Evolutionary conservation across 2,797 vertebrate species (phyloP).

Genomic region (Arrhamphus sclerolepis): DNA sequence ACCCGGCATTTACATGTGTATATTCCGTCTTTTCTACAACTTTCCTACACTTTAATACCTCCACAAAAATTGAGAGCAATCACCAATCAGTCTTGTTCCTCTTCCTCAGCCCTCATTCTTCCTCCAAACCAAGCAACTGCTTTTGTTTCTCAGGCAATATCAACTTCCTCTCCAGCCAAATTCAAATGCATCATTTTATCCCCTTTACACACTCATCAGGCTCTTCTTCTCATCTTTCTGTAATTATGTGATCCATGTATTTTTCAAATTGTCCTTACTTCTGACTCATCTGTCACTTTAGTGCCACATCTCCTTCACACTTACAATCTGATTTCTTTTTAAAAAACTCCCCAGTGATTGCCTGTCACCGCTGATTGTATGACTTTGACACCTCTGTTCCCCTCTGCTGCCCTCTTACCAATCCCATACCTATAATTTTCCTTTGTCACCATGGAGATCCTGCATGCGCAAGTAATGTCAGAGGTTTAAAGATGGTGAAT

Average conservation of each 20-base stretch:
- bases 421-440: slow-evolving; percentile 50
- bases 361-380: slow-evolving; percentile 67
- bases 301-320: slow-evolving; percentile 30
- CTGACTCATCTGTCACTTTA: slow-evolving; percentile 48
- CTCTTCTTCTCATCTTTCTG: slow-evolving; percentile 46
- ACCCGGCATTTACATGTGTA: slow-evolving; percentile 73
- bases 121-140: slow-evolving; percentile 57
- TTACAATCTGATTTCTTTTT: slow-evolving; percentile 46
- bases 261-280: slow-evolving; percentile 35
- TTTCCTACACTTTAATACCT: slow-evolving; percentile 66
- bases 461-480: slow-evolving; percentile 35
- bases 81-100: slow-evolving; percentile 76
- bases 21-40: slow-evolving; percentile 72
- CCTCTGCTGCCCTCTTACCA: slow-evolving; percentile 25
- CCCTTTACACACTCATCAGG: slow-evolving; percentile 55
- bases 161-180: slow-evolving; percentile 35
- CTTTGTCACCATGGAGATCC: slow-evolving; percentile 56
- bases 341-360: slow-evolving; percentile 64
- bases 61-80: slow-evolving; percentile 73
- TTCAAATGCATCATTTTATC: slow-evolving; percentile 41
- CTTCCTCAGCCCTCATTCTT: slow-evolving; percentile 41
- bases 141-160: slow-evolving; percentile 35
- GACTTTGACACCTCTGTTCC: slow-evolving; percentile 38
- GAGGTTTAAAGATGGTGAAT: slow-evolving; percentile 35
- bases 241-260: slow-evolving; percentile 59